Evolutionary conservation across 2,113 vertebrate species (phyloP).

Genomic region (Chloroceryle aenea): DNA sequence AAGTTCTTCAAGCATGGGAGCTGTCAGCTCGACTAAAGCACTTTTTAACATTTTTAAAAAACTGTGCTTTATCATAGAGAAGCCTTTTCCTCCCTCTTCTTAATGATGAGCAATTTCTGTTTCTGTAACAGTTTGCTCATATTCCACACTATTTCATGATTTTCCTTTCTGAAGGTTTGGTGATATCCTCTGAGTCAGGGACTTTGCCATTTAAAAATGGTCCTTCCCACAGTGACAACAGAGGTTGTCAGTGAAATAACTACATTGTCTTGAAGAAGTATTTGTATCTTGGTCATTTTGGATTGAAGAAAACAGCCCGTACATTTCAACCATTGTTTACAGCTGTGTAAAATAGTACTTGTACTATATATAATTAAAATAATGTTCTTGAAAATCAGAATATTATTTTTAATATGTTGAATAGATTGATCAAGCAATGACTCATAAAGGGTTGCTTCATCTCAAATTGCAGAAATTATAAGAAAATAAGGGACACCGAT

Average conservation of each 20-base stretch:
- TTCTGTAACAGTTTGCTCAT: neutral
- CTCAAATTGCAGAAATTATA: neutral
- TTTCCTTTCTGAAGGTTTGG: neutral
- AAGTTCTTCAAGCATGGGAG: neutral
- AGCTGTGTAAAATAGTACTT: neutral
- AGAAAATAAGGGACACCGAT: neutral
- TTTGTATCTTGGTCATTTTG: neutral
- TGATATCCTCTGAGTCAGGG: neutral
- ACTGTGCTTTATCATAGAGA: neutral
- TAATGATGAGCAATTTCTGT: neutral
- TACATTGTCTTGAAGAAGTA: neutral
- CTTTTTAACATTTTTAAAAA: constrained; percentile 18
- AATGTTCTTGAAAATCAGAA: neutral
- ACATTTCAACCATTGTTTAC: neutral
- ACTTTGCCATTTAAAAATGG: neutral
- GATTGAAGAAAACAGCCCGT: neutral
- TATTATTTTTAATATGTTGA: neutral
- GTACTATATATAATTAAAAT: neutral
- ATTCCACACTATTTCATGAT: neutral
- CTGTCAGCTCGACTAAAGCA: constrained; percentile 19
- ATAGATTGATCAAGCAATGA: neutral
- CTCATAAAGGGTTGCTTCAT: neutral
- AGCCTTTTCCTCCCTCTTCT: neutral
- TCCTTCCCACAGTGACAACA: neutral
- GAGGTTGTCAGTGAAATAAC: neutral